A percentile compares a stretch with the other conserved stretches of the same genome.
Evolutionary conservation across 1,140 invertebrate species (phyloP).

Genomic region (Aradophagus sp.): DNA sequence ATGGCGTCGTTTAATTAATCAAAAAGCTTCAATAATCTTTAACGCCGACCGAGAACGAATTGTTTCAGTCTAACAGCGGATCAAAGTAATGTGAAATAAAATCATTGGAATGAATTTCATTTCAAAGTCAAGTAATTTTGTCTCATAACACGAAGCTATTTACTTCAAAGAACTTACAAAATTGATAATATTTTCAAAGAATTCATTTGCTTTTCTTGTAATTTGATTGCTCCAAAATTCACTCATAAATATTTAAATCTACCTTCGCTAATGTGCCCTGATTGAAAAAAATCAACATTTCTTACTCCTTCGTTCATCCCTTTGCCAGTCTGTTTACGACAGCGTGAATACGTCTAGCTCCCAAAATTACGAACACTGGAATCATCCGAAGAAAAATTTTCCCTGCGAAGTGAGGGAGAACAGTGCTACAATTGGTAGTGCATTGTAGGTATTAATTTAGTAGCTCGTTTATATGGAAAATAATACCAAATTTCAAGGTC

Average conservation of each 20-base stretch:
- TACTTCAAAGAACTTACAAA: too few relatives aligned
- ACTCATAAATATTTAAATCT: slow-evolving; percentile 26
- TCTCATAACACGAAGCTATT: too few relatives aligned
- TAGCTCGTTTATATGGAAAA: slow-evolving; percentile 73
- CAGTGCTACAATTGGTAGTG: slow-evolving; percentile 70
- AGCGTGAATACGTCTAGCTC: slow-evolving; percentile 34
- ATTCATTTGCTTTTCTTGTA: too few relatives aligned
- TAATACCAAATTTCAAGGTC: slow-evolving; percentile 68
- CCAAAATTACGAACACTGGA: slow-evolving; percentile 50
- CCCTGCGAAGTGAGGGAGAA: slow-evolving; percentile 55
- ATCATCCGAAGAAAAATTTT: slow-evolving; percentile 47
- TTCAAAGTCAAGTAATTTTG: too few relatives aligned
- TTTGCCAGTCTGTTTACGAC: slow-evolving; percentile 16
- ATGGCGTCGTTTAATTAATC: slow-evolving; percentile 6
- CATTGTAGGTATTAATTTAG: slow-evolving; percentile 74
- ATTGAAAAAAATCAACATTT: slow-evolving; percentile 27
- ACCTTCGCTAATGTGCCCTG: slow-evolving; percentile 9
- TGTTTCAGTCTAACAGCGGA: too few relatives aligned
- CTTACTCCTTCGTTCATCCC: neutral
- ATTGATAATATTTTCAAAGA: too few relatives aligned
- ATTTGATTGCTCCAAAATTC: neutral
- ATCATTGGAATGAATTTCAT: slow-evolving; percentile 19
- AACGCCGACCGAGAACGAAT: too few relatives aligned
- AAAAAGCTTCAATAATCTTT: too few relatives aligned
- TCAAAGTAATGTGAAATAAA: too few relatives aligned